These are phyloP conservation scores for Dolichoris vasculosae DNA, from an alignment of 1,140 invertebrate species.

Conservation along the genomic window DNA sequence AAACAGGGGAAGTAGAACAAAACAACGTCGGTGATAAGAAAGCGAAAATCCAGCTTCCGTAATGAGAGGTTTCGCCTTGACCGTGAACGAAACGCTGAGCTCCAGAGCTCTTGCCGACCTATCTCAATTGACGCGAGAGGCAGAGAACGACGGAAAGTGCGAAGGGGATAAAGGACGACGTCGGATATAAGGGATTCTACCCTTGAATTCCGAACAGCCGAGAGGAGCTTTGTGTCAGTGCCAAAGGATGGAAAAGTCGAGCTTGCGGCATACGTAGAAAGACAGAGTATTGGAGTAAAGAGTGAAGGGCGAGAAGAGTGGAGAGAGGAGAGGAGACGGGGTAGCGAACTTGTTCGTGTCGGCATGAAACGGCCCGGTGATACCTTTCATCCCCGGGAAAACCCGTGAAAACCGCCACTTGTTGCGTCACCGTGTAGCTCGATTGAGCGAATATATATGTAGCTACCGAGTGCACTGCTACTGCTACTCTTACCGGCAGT, in stretches of 20 bases:
- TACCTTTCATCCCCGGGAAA: slow-evolving; percentile 72
- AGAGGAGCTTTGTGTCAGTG: slow-evolving; percentile 1
- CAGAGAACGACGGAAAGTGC: not conserved
- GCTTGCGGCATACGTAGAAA: slow-evolving; percentile 7
- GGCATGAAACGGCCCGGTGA: slow-evolving; percentile 65
- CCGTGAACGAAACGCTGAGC: not conserved
- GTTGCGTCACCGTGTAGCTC: slow-evolving; percentile 71
- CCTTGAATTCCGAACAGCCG: slow-evolving; percentile 61
- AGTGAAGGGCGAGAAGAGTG: slow-evolving; percentile 44
- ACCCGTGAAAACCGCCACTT: slow-evolving; percentile 75
- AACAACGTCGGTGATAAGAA: not conserved
- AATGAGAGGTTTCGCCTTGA: slow-evolving; percentile 16
- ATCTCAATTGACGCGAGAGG: not conserved
- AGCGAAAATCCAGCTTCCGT: not conserved
- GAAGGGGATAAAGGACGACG: slow-evolving; percentile 51
- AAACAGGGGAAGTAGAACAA: not conserved
- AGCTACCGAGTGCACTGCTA: slow-evolving; percentile 37
- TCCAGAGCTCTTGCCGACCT: not conserved
- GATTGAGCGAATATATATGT: slow-evolving; percentile 62
- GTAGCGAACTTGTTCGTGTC: slow-evolving; percentile 54
- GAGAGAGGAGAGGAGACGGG: not conserved
- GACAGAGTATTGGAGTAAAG: slow-evolving; percentile 55
- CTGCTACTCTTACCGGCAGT: slow-evolving; percentile 31
- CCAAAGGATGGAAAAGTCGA: slow-evolving; percentile 59
- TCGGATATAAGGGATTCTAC: slow-evolving; percentile 59